Evolutionary conservation across 2,797 vertebrate genomes (phyloP).

Genomic region (Xiphophorus birchmanni): DNA sequence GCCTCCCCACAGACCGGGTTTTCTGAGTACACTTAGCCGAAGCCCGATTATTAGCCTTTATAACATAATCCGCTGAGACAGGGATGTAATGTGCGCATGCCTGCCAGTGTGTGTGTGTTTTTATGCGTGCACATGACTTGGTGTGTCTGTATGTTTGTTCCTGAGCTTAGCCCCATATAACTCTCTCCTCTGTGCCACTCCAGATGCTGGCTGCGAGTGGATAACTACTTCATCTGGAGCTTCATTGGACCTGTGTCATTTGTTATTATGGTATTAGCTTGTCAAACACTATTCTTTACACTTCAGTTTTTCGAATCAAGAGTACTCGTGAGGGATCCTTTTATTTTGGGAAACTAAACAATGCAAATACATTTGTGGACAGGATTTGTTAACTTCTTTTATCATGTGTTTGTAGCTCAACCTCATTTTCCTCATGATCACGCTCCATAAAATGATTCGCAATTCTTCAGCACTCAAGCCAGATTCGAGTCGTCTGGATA

Average conservation of each 20-base stretch:
- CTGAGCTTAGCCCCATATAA: slow-evolving; percentile 47
- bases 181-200: slow-evolving; percentile 61
- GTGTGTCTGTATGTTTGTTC: slow-evolving; percentile 35
- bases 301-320: slow-evolving; percentile 11
- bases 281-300: slow-evolving; percentile 41
- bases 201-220: slow-evolving; percentile 94
- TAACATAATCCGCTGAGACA: slow-evolving; percentile 76
- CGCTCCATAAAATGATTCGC: slow-evolving; percentile 93
- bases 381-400: slow-evolving; percentile 22
- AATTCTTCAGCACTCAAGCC: slow-evolving; percentile 92
- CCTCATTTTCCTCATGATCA: slow-evolving; percentile 93
- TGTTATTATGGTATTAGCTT: slow-evolving; percentile 90
- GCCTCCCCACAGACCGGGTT: slow-evolving; percentile 68
- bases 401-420: slow-evolving; percentile 83
- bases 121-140: not conserved
- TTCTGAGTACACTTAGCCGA: slow-evolving; percentile 77
- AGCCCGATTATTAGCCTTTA: slow-evolving; percentile 79
- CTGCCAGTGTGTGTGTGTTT: slow-evolving; percentile 19
- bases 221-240: slow-evolving; percentile 98
- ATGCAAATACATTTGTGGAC: slow-evolving; percentile 10
- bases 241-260: slow-evolving; percentile 95
- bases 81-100: slow-evolving; percentile 56
- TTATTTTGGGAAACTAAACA: slow-evolving; percentile 23
- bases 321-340: slow-evolving; percentile 16
- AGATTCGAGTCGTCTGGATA: slow-evolving; percentile 91